Base-by-base conservation (phyloP, 2,113 vertebrate genomes). In the Podilymbus podiceps region DNA sequence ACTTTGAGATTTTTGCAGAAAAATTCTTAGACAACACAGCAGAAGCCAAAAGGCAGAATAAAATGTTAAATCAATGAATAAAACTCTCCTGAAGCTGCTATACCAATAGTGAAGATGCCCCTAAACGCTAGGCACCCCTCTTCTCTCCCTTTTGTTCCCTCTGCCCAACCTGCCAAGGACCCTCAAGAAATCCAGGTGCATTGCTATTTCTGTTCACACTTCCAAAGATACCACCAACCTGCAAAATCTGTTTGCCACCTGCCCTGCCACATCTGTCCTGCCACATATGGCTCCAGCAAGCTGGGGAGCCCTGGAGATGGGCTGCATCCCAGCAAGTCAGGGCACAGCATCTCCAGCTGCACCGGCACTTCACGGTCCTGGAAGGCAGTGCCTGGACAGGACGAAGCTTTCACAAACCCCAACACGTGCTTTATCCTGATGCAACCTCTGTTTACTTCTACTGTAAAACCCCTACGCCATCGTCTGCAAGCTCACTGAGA, bases 41-140 rank as follows among this genome's bases (percentile, higher is more conserved):
- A 85, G 94, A 97, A 97, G 79, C 59, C 78, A 75, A 94, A 93
- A 92, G 88, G 94, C 63, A 88, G 81, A 96, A 94, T 49, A 78
- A 88, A 85, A 76, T 10, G 53, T 50, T 89, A 88, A 76, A 71
- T 28, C 64, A 40, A 38, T 25, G n/a, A 50, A 59, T 35, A 81
- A 64, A 38, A 4, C 24, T 66, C 64, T 49, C 64, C 68, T 46
- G 66, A 50, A 83, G 73, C 33, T 91, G 89, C 63, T 76, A 46
- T 27, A 9, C 75, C 44, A 7, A 68, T 64, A 56, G 62, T 4
- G 46, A 68, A 92, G 94, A 79, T 31, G 46, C 8, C 62, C 35
- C 58, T 40, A 52, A 85, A 46, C 22, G 50, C 16, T 56, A 85
- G 69, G 40, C 67, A 21, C 31, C 3, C 15, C 72, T 31, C n/a